Conservation (phyloP, 2,113 vertebrate genomes). For the Sialia sialis region DNA sequence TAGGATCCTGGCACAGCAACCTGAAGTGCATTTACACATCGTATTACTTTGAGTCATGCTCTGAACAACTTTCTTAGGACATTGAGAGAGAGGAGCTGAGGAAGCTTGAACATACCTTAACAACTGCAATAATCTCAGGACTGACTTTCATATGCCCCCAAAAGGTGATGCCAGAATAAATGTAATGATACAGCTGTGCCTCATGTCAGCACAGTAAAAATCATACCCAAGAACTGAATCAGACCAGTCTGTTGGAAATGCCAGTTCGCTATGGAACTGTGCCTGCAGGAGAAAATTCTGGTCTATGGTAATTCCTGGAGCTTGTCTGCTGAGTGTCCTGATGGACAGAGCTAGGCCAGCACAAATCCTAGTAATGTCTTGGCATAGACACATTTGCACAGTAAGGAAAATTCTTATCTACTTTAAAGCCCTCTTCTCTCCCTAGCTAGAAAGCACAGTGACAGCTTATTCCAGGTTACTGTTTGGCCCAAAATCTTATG, state of each 20-base stretch:
- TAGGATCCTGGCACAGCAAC: neutral
- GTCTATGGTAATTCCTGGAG: neutral
- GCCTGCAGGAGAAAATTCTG: neutral
- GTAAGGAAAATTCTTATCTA: neutral
- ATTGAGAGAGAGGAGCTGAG: neutral
- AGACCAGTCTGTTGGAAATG: neutral
- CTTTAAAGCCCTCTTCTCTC: neutral
- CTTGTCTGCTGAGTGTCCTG: neutral
- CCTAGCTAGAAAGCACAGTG: neutral
- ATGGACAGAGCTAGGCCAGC: neutral
- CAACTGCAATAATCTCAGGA: neutral
- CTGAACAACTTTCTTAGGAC: neutral
- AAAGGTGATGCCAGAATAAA: neutral
- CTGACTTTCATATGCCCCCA: neutral
- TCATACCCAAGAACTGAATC: neutral
- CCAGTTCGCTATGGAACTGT: neutral
- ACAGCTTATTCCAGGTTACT: neutral
- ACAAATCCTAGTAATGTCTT: neutral
- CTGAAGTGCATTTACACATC: neutral
- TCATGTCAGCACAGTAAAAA: neutral
- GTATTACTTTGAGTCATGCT: rapidly evolving
- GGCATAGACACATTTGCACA: neutral
- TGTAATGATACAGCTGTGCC: neutral
- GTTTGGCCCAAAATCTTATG: neutral
- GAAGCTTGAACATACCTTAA: neutral